These are phyloP conservation scores for Empis livida DNA, from an alignment of 2,888 invertebrate species.

Conservation along the genomic window DNA sequence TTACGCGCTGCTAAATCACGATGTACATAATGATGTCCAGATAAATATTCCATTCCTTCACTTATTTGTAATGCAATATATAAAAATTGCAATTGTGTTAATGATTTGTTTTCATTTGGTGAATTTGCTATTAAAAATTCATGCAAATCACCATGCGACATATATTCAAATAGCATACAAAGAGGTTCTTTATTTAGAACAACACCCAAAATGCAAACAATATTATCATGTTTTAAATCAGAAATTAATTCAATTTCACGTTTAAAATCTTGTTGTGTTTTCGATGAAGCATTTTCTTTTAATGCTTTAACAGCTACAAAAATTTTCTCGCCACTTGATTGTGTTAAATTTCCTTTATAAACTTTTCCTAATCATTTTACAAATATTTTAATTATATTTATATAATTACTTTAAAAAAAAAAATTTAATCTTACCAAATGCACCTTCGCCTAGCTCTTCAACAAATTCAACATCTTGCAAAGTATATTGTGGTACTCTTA, in stretches of 20 bases:
- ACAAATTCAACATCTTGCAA: constrained; percentile 73
- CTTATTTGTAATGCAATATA: constrained; percentile 82
- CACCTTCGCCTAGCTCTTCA: constrained; percentile 89
- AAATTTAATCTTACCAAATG: constrained; percentile 60
- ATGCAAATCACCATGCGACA: constrained; percentile 94
- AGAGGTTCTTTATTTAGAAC: constrained; percentile 78
- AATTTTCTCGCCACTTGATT: constrained; percentile 49
- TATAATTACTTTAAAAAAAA: no score
- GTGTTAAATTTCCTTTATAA: constrained; percentile 83
- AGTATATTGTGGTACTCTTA: constrained; percentile 72
- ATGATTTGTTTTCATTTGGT: constrained; percentile 63
- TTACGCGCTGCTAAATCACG: constrained; percentile 93
- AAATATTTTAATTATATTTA: constrained; percentile 3
- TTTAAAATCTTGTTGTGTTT: constrained; percentile 84
- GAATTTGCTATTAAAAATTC: constrained; percentile 89
- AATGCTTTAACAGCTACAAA: constrained; percentile 89
- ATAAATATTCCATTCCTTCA: constrained; percentile 72
- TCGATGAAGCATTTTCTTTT: constrained; percentile 83
- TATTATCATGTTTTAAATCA: constrained; percentile 87
- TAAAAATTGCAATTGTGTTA: constrained; percentile 76
- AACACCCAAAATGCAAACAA: constrained; percentile 88
- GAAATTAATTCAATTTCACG: constrained; percentile 91
- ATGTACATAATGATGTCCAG: constrained; percentile 91
- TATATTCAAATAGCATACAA: constrained; percentile 96
- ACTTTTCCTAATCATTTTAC: constrained; percentile 55